Conservation (phyloP, 2,888 invertebrate genomes). For the Erannis defoliaria region DNA sequence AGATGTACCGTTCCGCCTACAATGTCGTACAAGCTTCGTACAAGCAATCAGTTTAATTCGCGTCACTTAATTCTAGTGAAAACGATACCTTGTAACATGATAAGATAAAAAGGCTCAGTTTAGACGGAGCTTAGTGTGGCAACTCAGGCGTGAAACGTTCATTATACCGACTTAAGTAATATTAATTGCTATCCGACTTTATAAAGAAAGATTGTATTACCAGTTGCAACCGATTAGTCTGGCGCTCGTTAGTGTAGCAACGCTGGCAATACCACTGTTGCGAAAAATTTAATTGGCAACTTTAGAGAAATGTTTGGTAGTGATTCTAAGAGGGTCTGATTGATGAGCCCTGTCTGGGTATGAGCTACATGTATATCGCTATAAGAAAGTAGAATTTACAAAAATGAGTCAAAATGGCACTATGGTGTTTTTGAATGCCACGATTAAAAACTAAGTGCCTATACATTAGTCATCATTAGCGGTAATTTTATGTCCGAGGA, state of each 20-base stretch:
- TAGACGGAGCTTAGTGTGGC: constrained; percentile 52
- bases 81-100: constrained; percentile 34
- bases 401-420: no score
- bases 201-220: constrained; percentile 72
- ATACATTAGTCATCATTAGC: background rate
- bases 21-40: constrained; percentile 8
- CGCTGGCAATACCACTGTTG: constrained; percentile 50
- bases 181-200: constrained; percentile 74
- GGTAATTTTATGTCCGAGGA: background rate
- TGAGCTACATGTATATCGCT: no score
- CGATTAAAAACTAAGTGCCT: no score
- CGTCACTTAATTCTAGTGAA: constrained; percentile 31
- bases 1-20: constrained; percentile 21
- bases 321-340: constrained; percentile 52
- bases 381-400: no score
- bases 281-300: constrained; percentile 70
- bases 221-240: constrained; percentile 69
- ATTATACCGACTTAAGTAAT: constrained; percentile 78
- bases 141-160: constrained; percentile 70
- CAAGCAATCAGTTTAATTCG: constrained; percentile 24
- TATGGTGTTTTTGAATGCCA: no score
- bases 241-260: constrained; percentile 69
- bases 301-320: constrained; percentile 51
- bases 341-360: constrained; percentile 53
- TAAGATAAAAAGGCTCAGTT: constrained; percentile 43